Percentiles rank a stretch among this genome's conserved stretches.
Conservation (phyloP, 1,140 invertebrate genomes). For the Callitettix versicolor region DNA sequence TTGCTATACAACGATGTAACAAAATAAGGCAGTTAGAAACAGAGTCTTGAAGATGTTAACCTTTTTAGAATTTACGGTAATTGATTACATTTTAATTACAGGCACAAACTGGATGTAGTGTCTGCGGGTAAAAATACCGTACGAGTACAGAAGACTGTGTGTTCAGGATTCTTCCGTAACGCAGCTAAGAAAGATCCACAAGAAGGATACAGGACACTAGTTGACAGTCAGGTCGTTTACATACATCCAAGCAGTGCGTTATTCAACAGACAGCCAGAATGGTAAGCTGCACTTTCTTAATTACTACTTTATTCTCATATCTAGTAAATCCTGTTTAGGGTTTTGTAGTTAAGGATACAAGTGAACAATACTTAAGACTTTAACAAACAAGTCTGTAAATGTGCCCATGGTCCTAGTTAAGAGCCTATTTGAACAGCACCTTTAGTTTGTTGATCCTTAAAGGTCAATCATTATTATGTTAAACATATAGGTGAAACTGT, state of each 20-base stretch:
- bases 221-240: slow-evolving; percentile 96
- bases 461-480: too few relatives aligned
- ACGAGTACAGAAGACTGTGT: slow-evolving; percentile 94
- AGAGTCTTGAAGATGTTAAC: too few relatives aligned
- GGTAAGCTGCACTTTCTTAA: slow-evolving; percentile 44
- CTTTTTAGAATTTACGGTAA: not conserved
- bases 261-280: slow-evolving; percentile 97
- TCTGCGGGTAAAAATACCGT: slow-evolving; percentile 93
- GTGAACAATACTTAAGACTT: too few relatives aligned
- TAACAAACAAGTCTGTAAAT: too few relatives aligned
- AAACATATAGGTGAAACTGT: too few relatives aligned
- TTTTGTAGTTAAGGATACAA: too few relatives aligned
- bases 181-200: slow-evolving; percentile 99
- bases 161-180: slow-evolving; percentile 97
- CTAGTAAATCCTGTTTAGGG: too few relatives aligned
- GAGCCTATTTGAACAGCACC: too few relatives aligned
- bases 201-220: slow-evolving; percentile 94
- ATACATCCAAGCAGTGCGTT: slow-evolving; percentile 97
- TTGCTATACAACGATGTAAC: too few relatives aligned
- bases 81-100: slow-evolving; percentile 29
- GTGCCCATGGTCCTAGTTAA: too few relatives aligned
- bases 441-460: too few relatives aligned
- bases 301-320: not conserved
- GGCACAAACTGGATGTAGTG: slow-evolving; percentile 94
- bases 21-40: too few relatives aligned